phyloP scores from a whole-genome alignment of 2,113 vertebrate species.

The Sceloporus undulatus region DNA sequence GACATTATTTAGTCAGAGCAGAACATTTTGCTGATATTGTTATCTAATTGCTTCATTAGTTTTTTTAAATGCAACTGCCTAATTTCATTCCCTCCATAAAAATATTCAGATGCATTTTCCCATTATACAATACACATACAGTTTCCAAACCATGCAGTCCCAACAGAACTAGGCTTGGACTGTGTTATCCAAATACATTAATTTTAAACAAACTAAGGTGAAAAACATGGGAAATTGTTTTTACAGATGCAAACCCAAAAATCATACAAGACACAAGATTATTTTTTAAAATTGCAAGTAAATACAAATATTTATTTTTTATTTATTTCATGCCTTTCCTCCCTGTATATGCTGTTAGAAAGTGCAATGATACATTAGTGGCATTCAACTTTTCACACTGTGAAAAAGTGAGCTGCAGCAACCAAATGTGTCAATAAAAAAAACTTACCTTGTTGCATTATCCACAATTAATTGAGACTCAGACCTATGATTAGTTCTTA shows the following conservation, averaged over 20 bases:
- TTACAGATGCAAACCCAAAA: not conserved
- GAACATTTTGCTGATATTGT: not conserved
- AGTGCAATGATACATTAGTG: not conserved
- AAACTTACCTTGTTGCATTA: constrained; percentile 83
- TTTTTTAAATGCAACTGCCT: not conserved
- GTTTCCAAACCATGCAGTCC: not conserved
- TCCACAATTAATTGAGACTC: constrained; percentile 86
- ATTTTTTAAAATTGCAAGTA: not conserved
- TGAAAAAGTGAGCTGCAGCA: not conserved
- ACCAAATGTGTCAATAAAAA: not conserved
- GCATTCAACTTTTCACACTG: not conserved
- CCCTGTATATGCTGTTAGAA: too few species aligned
- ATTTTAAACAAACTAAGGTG: not conserved
- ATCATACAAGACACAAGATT: not conserved
- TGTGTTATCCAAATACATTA: not conserved
- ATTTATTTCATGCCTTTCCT: not conserved
- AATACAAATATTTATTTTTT: too few species aligned
- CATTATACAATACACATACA: not conserved
- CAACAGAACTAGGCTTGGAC: not conserved
- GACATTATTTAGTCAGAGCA: not conserved
- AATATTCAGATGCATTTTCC: not conserved
- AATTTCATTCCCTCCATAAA: not conserved
- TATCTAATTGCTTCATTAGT: not conserved
- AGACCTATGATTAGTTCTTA: constrained; percentile 86
- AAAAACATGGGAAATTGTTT: not conserved